Conservation (phyloP, 2,113 vertebrate species). For the Percina caprodes region DNA sequence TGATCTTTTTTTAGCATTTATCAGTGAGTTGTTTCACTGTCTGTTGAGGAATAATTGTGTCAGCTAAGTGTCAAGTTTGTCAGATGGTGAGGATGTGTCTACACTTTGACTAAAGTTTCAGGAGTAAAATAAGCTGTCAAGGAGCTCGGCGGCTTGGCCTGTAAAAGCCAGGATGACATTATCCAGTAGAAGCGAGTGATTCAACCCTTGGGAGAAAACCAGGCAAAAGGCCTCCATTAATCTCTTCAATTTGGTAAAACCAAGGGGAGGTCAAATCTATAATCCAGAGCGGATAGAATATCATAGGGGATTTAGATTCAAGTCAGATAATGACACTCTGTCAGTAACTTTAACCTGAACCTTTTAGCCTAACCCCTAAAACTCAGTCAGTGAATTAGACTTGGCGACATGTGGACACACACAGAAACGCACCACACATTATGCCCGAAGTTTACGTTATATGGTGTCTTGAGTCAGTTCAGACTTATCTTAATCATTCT, state of each 20-base stretch:
- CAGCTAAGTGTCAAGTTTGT: constrained; percentile 25
- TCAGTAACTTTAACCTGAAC: constrained; percentile 58
- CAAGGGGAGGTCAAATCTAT: constrained; percentile 63
- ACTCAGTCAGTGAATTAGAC: constrained; percentile 31
- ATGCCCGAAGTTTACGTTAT: neutral
- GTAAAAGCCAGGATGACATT: constrained; percentile 65
- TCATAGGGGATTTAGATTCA: constrained; percentile 65
- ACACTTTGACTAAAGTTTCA: neutral
- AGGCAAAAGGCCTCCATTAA: constrained; percentile 58
- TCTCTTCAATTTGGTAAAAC: constrained; percentile 64
- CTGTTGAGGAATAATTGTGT: constrained; percentile 13
- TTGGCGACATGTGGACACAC: constrained; percentile 37
- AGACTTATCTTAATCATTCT: constrained; percentile 28
- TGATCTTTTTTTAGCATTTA: neutral
- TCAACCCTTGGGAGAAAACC: constrained; percentile 55
- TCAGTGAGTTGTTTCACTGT: neutral
- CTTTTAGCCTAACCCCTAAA: constrained; percentile 44
- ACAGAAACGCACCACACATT: neutral
- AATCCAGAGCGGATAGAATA: constrained; percentile 74
- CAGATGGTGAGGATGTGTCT: constrained; percentile 4
- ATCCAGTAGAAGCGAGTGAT: constrained; percentile 61
- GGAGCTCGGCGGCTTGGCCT: constrained; percentile 45
- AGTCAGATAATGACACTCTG: constrained; percentile 66
- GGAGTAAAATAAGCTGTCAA: constrained; percentile 32
- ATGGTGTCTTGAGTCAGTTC: constrained; percentile 5